These are phyloP conservation scores for Carduelis carduelis DNA, from an alignment of 2,797 vertebrate species.

Conservation along the genomic window DNA sequence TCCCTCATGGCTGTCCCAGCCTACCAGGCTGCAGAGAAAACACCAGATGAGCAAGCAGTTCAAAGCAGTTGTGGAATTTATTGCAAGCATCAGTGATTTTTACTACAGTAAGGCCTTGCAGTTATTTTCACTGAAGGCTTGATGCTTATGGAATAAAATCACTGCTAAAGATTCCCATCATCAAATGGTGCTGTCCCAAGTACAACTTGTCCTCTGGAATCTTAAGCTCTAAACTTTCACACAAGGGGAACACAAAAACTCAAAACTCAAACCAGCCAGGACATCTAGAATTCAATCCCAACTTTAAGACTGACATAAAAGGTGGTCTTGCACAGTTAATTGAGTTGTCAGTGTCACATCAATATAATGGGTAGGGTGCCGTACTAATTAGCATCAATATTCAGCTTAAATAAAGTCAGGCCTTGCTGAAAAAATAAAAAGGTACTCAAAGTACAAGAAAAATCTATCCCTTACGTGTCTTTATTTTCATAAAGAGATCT, in stretches of 20 bases:
- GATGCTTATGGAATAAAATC: neutral
- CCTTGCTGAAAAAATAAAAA: accelerated
- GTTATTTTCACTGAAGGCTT: neutral
- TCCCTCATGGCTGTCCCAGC: neutral
- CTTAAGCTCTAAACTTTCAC: neutral
- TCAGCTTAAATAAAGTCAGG: neutral
- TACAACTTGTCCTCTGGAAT: too few relatives aligned
- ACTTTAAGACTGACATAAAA: neutral
- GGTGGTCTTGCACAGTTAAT: neutral
- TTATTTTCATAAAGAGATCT: neutral
- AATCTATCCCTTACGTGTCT: neutral
- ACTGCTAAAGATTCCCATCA: neutral
- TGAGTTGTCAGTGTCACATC: neutral
- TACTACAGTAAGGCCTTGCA: neutral
- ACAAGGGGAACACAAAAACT: neutral
- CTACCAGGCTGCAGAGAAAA: neutral
- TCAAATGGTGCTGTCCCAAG: neutral
- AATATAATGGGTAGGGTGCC: neutral
- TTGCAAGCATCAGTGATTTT: neutral
- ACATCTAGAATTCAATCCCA: neutral
- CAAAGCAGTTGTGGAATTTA: neutral
- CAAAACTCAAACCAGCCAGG: neutral
- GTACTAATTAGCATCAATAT: neutral
- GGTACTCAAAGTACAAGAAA: neutral
- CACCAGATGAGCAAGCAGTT: neutral